A percentile compares a stretch with the other conserved stretches of the same genome.
These are phyloP conservation scores for Hiodon alosoides DNA, from an alignment of 2,113 vertebrate genomes.

Conservation along the genomic window DNA sequence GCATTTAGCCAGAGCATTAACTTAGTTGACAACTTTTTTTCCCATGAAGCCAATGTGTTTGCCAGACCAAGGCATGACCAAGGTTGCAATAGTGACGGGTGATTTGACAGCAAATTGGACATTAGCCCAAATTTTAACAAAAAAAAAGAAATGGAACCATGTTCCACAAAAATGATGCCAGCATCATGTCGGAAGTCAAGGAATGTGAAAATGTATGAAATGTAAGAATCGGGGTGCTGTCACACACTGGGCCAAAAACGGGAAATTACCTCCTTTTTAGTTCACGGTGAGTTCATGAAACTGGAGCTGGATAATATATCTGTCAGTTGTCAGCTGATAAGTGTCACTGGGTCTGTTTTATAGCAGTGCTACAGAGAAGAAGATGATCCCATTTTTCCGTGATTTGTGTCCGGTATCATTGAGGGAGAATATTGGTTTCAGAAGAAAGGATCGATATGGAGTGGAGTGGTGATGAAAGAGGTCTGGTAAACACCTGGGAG, in stretches of 20 bases:
- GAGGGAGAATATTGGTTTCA: too few species aligned
- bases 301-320: neutral
- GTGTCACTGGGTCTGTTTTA: too few species aligned
- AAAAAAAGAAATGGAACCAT: too few species aligned
- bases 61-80: neutral
- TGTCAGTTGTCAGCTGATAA: too few species aligned
- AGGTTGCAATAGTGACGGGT: neutral
- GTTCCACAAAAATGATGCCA: conserved; percentile 32
- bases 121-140: too few species aligned
- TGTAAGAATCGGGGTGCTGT: neutral
- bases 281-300: neutral
- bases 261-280: neutral
- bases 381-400: too few species aligned
- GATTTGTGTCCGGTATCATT: too few species aligned
- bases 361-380: too few species aligned
- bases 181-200: conserved; percentile 45
- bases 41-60: conserved; percentile 8
- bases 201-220: conserved; percentile 21
- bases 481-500: too few species aligned
- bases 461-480: too few species aligned
- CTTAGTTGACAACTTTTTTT: neutral
- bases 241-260: neutral
- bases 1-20: conserved; percentile 2
- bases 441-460: too few species aligned
- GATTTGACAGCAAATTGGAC: neutral